phyloP scores from a whole-genome alignment of 2,113 vertebrate genomes.

The Leuciscus idus region DNA sequence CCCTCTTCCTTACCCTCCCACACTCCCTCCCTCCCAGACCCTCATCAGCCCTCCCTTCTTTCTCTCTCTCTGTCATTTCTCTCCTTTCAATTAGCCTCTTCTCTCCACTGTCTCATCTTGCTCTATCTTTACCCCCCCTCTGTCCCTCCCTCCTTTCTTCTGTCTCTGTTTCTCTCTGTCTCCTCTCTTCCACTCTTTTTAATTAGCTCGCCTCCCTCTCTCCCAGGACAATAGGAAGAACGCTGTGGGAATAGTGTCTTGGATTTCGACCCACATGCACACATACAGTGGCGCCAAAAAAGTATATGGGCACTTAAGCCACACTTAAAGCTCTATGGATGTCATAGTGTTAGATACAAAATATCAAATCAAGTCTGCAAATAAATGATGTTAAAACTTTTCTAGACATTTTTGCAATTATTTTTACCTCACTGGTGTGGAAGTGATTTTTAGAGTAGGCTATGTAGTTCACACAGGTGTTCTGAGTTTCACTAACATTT shows the following conservation, averaged over 20 bases:
- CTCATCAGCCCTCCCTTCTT: conserved; percentile 51
- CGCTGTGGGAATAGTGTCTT: conserved; percentile 58
- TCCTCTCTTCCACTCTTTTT: conserved; percentile 59
- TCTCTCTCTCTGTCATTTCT: conserved; percentile 67
- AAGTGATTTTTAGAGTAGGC: background rate
- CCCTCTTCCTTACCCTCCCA: conserved; percentile 67
- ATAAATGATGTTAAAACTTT: no score
- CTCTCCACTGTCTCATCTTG: conserved; percentile 61
- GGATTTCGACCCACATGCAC: conserved; percentile 42
- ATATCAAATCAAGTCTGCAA: no score
- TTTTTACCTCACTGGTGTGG: no score
- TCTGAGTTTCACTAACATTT: no score
- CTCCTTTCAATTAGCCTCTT: conserved; percentile 74
- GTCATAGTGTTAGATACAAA: no score
- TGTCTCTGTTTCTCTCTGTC: conserved; percentile 54
- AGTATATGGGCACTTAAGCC: background rate
- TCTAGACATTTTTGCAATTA: no score
- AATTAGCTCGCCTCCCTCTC: conserved; percentile 62
- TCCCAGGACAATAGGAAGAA: conserved; percentile 62
- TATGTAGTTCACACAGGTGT: background rate
- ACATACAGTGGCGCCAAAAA: background rate
- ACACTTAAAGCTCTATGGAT: no score
- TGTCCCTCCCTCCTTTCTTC: conserved; percentile 52
- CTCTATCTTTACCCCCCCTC: conserved; percentile 51
- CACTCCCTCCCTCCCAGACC: conserved; percentile 41